Conservation (phyloP, 2,888 invertebrate species). For the Parelbella ahira region DNA sequence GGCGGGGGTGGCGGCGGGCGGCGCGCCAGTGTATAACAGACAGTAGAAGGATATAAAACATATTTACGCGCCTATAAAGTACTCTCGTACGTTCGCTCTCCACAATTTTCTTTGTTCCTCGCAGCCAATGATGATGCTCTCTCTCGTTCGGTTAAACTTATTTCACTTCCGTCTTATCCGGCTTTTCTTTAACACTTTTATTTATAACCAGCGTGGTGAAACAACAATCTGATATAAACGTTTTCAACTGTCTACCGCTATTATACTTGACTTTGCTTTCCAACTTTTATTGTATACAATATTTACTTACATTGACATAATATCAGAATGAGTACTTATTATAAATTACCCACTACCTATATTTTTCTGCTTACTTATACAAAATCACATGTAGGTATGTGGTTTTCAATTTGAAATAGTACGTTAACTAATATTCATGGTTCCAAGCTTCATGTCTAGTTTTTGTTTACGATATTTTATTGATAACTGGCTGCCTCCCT, state of each 20-base stretch:
- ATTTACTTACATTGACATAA: too few species aligned
- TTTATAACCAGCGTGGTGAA: constrained; percentile 72
- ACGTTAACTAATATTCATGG: too few species aligned
- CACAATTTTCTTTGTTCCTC: constrained; percentile 80
- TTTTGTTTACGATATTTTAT: too few species aligned
- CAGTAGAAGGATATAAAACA: constrained; percentile 81
- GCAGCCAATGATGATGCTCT: constrained; percentile 79
- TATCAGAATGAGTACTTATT: too few species aligned
- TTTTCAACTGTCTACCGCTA: constrained; percentile 54
- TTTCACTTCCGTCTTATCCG: constrained; percentile 76
- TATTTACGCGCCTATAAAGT: constrained; percentile 82
- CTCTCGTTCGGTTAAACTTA: constrained; percentile 78
- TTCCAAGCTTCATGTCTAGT: too few species aligned
- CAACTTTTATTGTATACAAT: constrained; percentile 12
- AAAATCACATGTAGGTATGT: too few species aligned
- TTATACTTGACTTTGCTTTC: constrained; percentile 49
- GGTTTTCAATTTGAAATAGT: too few species aligned
- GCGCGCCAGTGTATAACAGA: constrained; percentile 79
- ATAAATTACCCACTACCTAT: too few species aligned
- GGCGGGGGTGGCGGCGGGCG: constrained; percentile 59
- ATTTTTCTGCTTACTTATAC: too few species aligned
- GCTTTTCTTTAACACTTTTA: constrained; percentile 73
- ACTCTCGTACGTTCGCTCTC: constrained; percentile 79
- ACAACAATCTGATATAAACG: constrained; percentile 64
- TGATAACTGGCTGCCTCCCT: too few species aligned